Base-by-base conservation (phyloP, 64 coral and sea anemone species). In the Actinia equina region DNA sequence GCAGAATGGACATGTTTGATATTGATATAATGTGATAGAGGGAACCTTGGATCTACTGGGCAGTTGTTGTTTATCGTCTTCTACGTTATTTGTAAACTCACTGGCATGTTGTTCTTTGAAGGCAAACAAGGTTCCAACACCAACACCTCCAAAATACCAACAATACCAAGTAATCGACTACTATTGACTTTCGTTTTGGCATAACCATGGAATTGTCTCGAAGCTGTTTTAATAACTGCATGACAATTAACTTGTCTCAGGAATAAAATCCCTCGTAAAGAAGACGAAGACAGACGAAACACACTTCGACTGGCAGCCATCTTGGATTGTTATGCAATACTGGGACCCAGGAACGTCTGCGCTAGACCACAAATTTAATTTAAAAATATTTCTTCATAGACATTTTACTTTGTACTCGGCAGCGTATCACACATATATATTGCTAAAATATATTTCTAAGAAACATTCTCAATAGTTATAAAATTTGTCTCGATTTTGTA, bases 1-100 rank as follows among this genome's bases (percentile, higher is more conserved):
- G 22, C 97, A 99, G 49, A 99, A 99, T 15, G 97, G 97, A 45
- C 97, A 99, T 57, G 91, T 99, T 58, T 95, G 93, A 71, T 95
- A 99, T 30, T 99, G 97, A 87, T 95, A 99, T 70, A 99, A 80
- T 58, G 91, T 95, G 9, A 99, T 87, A 82, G 78, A 81, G 19
- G 78, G 78, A 8, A 52, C 27, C 19, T 81, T 74, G 26, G 69
- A 30, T 74, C 41, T 81, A 52, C 78, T 81, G 17, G 43, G 7
- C 6, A 52, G 78, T 46, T 81, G 3, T 20, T 81, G 43, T 19
- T 74, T 41, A 13, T 74, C 30, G 30, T 37, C 23, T 17, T 81
- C 43, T 0, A 4, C 15, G 49, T 44, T 6, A 17, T 49, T 81
- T 81, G 58, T 85, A 10, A 65, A 23, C 26, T 22, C 51, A 26